These are phyloP conservation scores for Callaeas wilsoni DNA, from an alignment of 2,113 vertebrate species.

Conservation along the genomic window DNA sequence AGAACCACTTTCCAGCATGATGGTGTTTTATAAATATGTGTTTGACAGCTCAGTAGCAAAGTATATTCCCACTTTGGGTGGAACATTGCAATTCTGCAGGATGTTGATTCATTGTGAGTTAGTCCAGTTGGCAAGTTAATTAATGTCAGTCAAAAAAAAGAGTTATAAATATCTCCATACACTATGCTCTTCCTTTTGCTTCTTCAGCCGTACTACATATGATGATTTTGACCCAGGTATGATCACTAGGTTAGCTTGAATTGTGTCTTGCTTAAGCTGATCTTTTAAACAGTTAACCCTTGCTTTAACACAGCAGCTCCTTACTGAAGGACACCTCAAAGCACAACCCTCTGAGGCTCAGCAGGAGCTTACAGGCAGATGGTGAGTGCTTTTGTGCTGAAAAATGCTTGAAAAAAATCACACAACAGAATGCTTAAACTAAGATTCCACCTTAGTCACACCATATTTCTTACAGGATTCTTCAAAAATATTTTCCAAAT, in stretches of 20 bases:
- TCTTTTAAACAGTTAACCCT: not conserved
- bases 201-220: not conserved
- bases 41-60: not conserved
- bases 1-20: not conserved
- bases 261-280: not conserved
- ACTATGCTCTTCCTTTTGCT: not conserved
- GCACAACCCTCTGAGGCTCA: not conserved
- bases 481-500: not conserved
- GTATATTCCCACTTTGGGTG: not conserved
- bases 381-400: not conserved
- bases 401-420: not conserved
- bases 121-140: conserved; percentile 16
- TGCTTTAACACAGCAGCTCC: not conserved
- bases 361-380: not conserved
- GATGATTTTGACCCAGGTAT: not conserved
- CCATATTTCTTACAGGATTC: not conserved
- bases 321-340: not conserved
- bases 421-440: not conserved
- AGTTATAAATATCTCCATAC: not conserved
- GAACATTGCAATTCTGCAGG: not conserved
- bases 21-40: not conserved
- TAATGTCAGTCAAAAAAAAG: not conserved
- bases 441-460: not conserved
- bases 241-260: not conserved
- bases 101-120: not conserved